These are phyloP conservation scores for Eubucco bourcierii DNA, from an alignment of 2,113 vertebrate species.

Conservation along the genomic window DNA sequence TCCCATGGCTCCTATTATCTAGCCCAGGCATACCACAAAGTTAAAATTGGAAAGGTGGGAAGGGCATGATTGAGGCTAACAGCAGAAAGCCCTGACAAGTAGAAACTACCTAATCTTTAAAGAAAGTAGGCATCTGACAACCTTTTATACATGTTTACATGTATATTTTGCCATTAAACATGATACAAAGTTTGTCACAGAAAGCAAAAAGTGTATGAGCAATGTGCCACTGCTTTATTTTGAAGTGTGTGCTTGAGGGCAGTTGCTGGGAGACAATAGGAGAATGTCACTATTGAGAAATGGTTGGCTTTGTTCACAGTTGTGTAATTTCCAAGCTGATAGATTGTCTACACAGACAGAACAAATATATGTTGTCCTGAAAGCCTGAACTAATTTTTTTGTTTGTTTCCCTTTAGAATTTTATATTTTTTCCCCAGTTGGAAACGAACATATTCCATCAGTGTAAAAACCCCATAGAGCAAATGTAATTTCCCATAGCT, in stretches of 20 bases:
- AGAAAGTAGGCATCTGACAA: background rate
- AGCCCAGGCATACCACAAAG: background rate
- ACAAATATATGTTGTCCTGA: slow-evolving; percentile 48
- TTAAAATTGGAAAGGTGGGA: background rate
- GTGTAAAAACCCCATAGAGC: slow-evolving; percentile 45
- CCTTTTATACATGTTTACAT: background rate
- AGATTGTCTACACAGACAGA: slow-evolving; percentile 40
- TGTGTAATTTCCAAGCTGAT: slow-evolving; percentile 60
- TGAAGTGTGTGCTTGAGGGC: background rate
- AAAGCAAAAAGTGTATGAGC: background rate
- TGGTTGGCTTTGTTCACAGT: slow-evolving; percentile 34
- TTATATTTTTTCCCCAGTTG: slow-evolving; percentile 6
- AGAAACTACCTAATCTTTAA: background rate
- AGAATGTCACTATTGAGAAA: slow-evolving; percentile 45
- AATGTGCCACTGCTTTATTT: background rate
- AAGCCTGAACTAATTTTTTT: slow-evolving; percentile 48
- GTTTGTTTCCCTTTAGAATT: slow-evolving; percentile 51
- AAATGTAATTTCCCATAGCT: slow-evolving; percentile 67
- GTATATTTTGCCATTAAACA: slow-evolving; percentile 1
- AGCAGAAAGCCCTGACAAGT: background rate
- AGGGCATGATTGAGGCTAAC: background rate
- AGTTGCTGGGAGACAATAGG: slow-evolving; percentile 17
- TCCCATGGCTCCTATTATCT: slow-evolving; percentile 19
- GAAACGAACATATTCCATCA: slow-evolving; percentile 66
- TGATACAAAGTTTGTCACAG: background rate